phyloP scores from a whole-genome alignment of 1,140 invertebrate genomes.

The Brachystomella parvula region DNA sequence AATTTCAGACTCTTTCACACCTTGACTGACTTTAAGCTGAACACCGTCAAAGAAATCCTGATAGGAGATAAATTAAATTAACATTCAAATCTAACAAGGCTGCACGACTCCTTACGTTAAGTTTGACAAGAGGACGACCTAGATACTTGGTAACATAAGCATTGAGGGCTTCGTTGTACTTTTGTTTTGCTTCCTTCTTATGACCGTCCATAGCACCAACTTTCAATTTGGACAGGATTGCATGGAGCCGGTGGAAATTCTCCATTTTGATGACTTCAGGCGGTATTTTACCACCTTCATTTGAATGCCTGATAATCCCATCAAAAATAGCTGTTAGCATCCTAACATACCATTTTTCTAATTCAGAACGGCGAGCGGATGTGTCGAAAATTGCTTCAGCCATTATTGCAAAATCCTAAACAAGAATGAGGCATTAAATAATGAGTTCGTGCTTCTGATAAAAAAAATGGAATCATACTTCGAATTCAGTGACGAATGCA shows the following conservation, averaged over 20 bases:
- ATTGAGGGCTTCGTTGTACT: conserved; percentile 81
- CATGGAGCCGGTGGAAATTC: conserved; percentile 93
- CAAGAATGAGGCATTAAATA: conserved; percentile 15
- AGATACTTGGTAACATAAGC: conserved; percentile 91
- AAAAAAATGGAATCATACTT: conserved; percentile 43
- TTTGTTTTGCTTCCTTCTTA: conserved; percentile 82
- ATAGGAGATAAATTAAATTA: conserved; percentile 19
- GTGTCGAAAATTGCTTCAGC: conserved; percentile 80
- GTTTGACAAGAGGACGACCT: conserved; percentile 87
- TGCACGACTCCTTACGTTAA: conserved; percentile 61
- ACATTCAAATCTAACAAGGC: neutral
- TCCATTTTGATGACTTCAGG: conserved; percentile 92
- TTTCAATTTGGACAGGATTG: conserved; percentile 78
- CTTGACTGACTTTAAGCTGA: conserved; percentile 77
- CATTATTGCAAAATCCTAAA: conserved; percentile 71
- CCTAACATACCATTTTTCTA: conserved; percentile 90
- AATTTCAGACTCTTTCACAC: conserved; percentile 94
- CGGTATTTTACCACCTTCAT: conserved; percentile 87
- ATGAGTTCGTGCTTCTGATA: conserved; percentile 2
- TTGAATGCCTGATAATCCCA: conserved; percentile 67
- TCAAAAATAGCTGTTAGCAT: conserved; percentile 80
- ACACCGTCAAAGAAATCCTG: conserved; percentile 92
- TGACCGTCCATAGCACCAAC: conserved; percentile 78
- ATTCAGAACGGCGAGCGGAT: conserved; percentile 80
- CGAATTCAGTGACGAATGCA: conserved; percentile 84